These are phyloP conservation scores for Phymanthus crucifer DNA, from an alignment of 92 coral and sea anemone genomes.

Conservation along the genomic window DNA sequence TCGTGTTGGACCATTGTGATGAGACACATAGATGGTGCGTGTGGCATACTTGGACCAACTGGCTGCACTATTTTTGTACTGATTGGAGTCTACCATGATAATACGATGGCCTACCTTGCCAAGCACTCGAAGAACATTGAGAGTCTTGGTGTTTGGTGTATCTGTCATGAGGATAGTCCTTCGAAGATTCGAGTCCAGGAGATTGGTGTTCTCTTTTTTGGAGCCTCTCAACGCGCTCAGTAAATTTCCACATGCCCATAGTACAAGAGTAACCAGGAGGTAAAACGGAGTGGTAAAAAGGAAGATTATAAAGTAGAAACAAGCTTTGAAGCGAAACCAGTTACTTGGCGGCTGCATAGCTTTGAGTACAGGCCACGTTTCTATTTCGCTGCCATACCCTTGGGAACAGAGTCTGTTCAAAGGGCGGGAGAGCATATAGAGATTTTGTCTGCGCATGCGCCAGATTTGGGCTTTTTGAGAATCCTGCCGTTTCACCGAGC, in stretches of 20 bases:
- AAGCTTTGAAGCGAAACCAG: slow-evolving; percentile 18
- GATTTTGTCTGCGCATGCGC: too few relatives aligned
- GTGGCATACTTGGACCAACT: slow-evolving; percentile 43
- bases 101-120: slow-evolving; percentile 55
- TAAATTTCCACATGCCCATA: not conserved
- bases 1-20: slow-evolving; percentile 25
- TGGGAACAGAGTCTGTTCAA: too few relatives aligned
- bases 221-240: not conserved
- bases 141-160: slow-evolving; percentile 35
- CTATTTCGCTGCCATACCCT: too few relatives aligned
- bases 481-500: too few relatives aligned
- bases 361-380: too few relatives aligned
- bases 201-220: not conserved
- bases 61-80: slow-evolving; percentile 44
- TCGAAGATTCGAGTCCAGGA: slow-evolving; percentile 15
- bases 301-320: slow-evolving; percentile 7
- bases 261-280: not conserved
- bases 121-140: slow-evolving; percentile 37
- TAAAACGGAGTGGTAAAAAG: not conserved
- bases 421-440: too few relatives aligned
- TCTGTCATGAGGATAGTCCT: slow-evolving; percentile 49
- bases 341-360: not conserved
- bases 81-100: slow-evolving; percentile 41
- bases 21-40: slow-evolving; percentile 39
- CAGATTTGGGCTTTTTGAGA: too few relatives aligned